These are phyloP conservation scores for Drosophila subsilvestris DNA, from an alignment of 2,888 invertebrate genomes.

Conservation along the genomic window DNA sequence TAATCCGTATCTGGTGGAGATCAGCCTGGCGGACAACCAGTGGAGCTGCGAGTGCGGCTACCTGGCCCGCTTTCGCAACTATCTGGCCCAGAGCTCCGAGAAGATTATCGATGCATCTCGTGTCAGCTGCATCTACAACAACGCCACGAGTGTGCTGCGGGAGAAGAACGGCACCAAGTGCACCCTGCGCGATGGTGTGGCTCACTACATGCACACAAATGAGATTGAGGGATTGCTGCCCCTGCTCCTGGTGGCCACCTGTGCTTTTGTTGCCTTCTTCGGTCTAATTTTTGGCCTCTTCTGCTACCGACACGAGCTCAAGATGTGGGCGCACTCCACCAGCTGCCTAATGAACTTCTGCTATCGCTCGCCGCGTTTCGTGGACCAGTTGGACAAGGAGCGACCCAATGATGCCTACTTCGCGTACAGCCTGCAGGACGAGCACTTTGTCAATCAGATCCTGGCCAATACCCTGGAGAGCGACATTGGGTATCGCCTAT, in stretches of 20 bases:
- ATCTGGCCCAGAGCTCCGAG: conserved; percentile 91
- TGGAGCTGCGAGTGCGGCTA: conserved; percentile 97
- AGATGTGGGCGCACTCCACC: conserved; percentile 93
- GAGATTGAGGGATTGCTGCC: conserved; percentile 92
- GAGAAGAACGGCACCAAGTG: conserved; percentile 93
- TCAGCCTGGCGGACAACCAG: conserved; percentile 92
- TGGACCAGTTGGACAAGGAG: conserved; percentile 87
- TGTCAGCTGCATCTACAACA: conserved; percentile 91
- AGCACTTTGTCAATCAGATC: conserved; percentile 94
- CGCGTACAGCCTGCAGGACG: conserved; percentile 96
- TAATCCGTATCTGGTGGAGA: conserved; percentile 94
- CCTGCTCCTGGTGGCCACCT: conserved; percentile 90
- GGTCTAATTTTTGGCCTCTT: conserved; percentile 91
- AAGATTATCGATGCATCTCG: conserved; percentile 92
- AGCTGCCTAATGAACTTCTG: conserved; percentile 94
- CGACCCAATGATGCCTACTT: conserved; percentile 96
- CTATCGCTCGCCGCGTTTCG: conserved; percentile 91
- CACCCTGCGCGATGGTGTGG: conserved; percentile 89
- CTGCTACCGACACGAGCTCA: conserved; percentile 91
- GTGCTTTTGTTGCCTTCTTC: conserved; percentile 90
- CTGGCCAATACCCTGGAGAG: conserved; percentile 94
- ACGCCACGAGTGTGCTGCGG: conserved; percentile 89
- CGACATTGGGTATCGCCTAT: conserved; percentile 93
- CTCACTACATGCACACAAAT: conserved; percentile 87
- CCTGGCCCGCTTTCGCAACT: conserved; percentile 90